Base-by-base conservation (phyloP, 2,797 vertebrate genomes). In the Alcedo quadribrachys region DNA sequence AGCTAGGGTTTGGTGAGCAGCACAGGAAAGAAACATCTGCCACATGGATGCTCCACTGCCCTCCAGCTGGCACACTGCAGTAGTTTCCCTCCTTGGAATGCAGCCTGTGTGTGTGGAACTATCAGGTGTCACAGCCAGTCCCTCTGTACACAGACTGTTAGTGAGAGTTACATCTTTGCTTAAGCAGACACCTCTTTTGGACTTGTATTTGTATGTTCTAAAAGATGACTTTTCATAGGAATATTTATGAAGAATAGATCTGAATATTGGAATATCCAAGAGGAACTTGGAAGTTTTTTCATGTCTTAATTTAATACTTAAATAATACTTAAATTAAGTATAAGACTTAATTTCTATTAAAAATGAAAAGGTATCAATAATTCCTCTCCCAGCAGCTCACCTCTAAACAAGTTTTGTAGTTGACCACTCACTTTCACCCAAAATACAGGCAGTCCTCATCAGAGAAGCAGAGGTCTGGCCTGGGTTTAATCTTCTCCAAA, bases 21-120 rank as follows among this genome's bases (percentile, higher is more conserved):
- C 67, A 73, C 37, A 68, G 87, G 79, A 92, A 81, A 62, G 89
- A 93, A 89, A 96, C 81, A 87, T 69, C 81, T 94, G 93, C 81
- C 83, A 85, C 12, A 63, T 43, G 58, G 70, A 68, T 70, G 66
- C 25, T 85, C n/a, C 19, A 4, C 62, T 84, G 50, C 78, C 63
- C 45, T 69, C 27, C 46, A 75, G 30, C 12, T 87, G 91, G 92
- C 90, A 90, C 62, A 42, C 40, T 57, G 57, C 57, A 50, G 61
- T 43, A 16, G 42, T 90, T 74, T 48, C 86, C 68, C 84, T 58
- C 75, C 48, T 22, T 40, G 70, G 30, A 68, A 32, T 77, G 76
- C 1, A 0, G 43, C 3, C 1, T 22, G 60, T 69, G 24, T 58
- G 4, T 80, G 33, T 71, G 12, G 50, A 69, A 43, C 32, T 48